These are phyloP conservation scores for Bombylius major DNA, from an alignment of 2,888 invertebrate species.

Conservation along the genomic window DNA sequence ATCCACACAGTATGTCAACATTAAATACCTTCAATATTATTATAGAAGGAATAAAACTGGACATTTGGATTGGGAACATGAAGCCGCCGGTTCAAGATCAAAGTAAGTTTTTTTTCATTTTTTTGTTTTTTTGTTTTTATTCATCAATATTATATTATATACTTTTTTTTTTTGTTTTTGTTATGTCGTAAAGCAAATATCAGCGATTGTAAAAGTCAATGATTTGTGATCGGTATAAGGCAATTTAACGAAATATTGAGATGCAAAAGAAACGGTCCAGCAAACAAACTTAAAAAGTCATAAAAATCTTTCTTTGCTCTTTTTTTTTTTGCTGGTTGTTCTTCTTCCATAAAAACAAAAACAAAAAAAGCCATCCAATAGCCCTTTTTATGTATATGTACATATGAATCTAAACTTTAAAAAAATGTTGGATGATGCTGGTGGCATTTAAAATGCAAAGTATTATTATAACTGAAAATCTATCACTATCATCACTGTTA, in stretches of 20 bases:
- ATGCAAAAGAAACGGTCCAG: constrained; percentile 10
- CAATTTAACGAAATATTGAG: constrained; percentile 16
- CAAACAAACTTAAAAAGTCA: constrained; percentile 10
- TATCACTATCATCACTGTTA: no score
- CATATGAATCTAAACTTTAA: no score
- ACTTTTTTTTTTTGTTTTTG: constrained; percentile 12
- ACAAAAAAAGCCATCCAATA: no score
- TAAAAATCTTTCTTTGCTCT: constrained; percentile 10
- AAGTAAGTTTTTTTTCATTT: neutral
- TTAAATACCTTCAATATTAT: neutral
- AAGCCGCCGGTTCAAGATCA: constrained; percentile 2
- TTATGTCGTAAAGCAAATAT: constrained; percentile 21
- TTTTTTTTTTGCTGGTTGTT: neutral
- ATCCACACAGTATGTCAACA: neutral
- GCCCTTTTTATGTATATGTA: no score
- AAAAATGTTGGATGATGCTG: no score
- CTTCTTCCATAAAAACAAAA: no score
- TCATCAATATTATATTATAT: no score
- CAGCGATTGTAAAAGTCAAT: constrained; percentile 19
- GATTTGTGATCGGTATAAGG: constrained; percentile 19
- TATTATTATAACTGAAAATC: no score
- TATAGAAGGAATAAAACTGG: neutral
- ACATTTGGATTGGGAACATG: constrained; percentile 2
- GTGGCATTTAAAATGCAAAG: no score
- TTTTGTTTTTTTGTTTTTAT: neutral